Evolutionary conservation across 2,797 vertebrate species (phyloP), one percentile per base, ranked within the genome.

Genomic region (Cynodonichthys magdalenae): DNA sequence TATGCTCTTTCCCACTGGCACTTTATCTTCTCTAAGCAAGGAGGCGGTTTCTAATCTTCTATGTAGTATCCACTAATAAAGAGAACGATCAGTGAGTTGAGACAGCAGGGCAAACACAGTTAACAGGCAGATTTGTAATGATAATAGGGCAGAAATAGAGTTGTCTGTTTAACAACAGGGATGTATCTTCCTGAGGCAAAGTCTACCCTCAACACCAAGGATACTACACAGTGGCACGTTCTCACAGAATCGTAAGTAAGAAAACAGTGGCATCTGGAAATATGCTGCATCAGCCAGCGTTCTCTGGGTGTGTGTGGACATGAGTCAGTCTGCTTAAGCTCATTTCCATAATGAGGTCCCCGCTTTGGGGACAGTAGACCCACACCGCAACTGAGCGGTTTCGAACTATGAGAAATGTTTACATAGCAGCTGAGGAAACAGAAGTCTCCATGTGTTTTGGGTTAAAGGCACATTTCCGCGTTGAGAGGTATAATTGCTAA

Each of bases 391-490:
- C 73, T 79, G 84, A 87, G 90, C 27, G 90, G 91, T 91, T 92
- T 90, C 70, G 75, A 82, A 87, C 76, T 83, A 81, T 66, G 84
- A 86, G 87, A 91, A 94, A 93, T 95, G 94, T 95, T 96, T 95
- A 93, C 92, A 93, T 93, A 92, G 93, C 95, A 95, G 95, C 93
- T 91, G 93, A 94, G 89, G 94, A 94, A 96, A 96, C 94, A 94
- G 90, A 90, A 93, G 92, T 92, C 90, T 77, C 90, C 93, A 93
- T 93, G 90, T 93, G 95, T 95, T 96, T 96, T 77, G 75, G 92
- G 93, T 93, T 95, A 94, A 94, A 91, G 70, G 87, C 93, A 93
- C 92, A 94, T 93, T 95, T 93, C 91, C 91, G 89, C 59, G 90
- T 88, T 91, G 87, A 91, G 90, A 86, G 85, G 85, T 88, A 84